Evolutionary conservation across 2,888 invertebrate genomes (phyloP).

Genomic region (Pterobdella sp.): DNA sequence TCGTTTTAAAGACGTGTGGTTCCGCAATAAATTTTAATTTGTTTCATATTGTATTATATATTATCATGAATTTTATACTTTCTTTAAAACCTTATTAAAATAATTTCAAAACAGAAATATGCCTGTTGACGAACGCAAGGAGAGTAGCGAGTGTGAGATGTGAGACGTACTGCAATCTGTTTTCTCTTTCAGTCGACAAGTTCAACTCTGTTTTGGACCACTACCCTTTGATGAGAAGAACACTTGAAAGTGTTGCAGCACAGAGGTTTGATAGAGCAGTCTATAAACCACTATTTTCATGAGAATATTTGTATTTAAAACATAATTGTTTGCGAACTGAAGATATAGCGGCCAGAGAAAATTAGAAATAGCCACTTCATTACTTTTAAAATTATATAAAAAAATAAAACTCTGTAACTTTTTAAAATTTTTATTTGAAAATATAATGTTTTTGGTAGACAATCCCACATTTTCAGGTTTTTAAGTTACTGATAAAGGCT

Average conservation of each 20-base stretch:
- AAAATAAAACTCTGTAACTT: too few species aligned
- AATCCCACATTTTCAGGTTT: too few species aligned
- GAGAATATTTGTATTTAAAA: too few species aligned
- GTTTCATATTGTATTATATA: neutral
- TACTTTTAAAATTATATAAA: too few species aligned
- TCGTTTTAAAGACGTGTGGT: too few species aligned
- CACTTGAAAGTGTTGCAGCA: constrained; percentile 97
- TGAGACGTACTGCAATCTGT: constrained; percentile 95
- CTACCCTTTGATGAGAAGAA: constrained; percentile 94
- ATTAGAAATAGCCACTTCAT: too few species aligned
- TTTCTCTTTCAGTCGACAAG: constrained; percentile 93
- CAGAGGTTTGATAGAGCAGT: constrained; percentile 96
- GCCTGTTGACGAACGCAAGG: constrained; percentile 88
- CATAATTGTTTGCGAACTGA: too few species aligned
- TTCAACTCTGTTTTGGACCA: constrained; percentile 95
- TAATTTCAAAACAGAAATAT: constrained; percentile 64
- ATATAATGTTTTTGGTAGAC: too few species aligned
- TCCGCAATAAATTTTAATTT: neutral
- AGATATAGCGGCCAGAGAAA: too few species aligned
- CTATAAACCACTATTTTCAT: too few species aligned
- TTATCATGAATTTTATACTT: neutral
- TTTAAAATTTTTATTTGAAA: too few species aligned
- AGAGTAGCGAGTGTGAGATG: constrained; percentile 92
- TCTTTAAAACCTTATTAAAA: neutral
- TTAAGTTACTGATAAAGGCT: too few species aligned